phyloP scores from a whole-genome alignment of 2,888 invertebrate genomes.

The Ametastegia equiseti region DNA sequence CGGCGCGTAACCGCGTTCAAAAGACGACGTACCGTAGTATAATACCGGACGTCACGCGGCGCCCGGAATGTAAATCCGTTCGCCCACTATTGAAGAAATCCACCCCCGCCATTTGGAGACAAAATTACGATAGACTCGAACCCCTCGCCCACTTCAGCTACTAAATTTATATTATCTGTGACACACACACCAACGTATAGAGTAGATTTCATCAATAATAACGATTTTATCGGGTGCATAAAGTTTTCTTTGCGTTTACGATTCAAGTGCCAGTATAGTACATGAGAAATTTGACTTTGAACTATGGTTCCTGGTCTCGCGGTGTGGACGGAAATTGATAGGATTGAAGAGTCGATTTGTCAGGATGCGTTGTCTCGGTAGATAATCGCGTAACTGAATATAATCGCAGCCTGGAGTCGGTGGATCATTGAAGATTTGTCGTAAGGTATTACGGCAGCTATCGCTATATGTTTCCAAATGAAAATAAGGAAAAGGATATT shows the following conservation, averaged over 20 bases:
- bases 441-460: slow-evolving; percentile 39
- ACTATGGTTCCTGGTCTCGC: too few species aligned
- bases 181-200: neutral
- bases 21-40: slow-evolving; percentile 4
- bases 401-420: too few species aligned
- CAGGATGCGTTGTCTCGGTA: neutral
- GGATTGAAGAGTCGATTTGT: too few species aligned
- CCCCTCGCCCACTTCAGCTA: neutral
- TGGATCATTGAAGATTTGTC: slow-evolving; percentile 7
- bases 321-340: too few species aligned
- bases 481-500: slow-evolving; percentile 57
- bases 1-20: neutral
- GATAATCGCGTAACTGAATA: neutral
- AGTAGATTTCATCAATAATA: slow-evolving; percentile 21
- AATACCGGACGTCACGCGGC: slow-evolving; percentile 49
- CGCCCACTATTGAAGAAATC: slow-evolving; percentile 37
- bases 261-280: too few species aligned
- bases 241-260: neutral
- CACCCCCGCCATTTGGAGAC: slow-evolving; percentile 33
- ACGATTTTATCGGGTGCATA: neutral
- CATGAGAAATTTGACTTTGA: too few species aligned
- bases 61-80: slow-evolving; percentile 49
- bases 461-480: neutral
- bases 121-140: neutral
- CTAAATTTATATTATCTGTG: neutral